A percentile compares a stretch with the other conserved stretches of the same genome.
phyloP scores from a whole-genome alignment of 2,113 vertebrate species.

The Zapornia atra region DNA sequence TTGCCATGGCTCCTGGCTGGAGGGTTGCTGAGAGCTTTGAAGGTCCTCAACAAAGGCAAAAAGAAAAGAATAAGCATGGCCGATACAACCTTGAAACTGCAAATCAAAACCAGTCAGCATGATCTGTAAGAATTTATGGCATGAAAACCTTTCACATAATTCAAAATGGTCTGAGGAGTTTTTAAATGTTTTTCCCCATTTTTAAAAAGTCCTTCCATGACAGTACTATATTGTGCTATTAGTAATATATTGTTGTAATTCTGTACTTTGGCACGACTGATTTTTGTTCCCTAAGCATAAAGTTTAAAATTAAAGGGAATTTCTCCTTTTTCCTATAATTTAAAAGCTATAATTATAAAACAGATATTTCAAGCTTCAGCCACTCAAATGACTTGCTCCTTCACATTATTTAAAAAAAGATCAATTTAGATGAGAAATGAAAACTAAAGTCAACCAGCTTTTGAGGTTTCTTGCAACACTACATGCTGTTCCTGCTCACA shows the following conservation, averaged over 20 bases:
- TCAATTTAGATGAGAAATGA: neutral
- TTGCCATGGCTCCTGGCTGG: fast-evolving
- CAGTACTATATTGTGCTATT: fast-evolving
- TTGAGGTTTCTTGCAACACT: neutral
- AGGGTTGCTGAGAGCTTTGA: neutral
- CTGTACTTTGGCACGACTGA: neutral
- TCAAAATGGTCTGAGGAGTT: neutral
- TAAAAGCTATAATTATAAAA: neutral
- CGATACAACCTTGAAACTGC: neutral
- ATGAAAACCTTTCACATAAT: neutral
- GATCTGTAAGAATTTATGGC: neutral
- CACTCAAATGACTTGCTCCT: neutral
- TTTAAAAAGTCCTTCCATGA: neutral
- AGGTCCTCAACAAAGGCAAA: neutral
- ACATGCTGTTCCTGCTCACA: neutral
- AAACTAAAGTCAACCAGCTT: neutral
- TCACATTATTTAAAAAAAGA: neutral
- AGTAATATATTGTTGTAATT: neutral
- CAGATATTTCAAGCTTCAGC: neutral
- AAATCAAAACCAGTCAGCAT: neutral
- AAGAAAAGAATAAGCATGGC: neutral
- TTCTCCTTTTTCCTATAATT: neutral
- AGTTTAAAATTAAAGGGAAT: neutral
- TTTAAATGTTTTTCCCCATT: neutral
- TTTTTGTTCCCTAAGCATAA: neutral